Base-by-base conservation (phyloP, 1,140 invertebrate genomes). In the Hestina assimilis region DNA sequence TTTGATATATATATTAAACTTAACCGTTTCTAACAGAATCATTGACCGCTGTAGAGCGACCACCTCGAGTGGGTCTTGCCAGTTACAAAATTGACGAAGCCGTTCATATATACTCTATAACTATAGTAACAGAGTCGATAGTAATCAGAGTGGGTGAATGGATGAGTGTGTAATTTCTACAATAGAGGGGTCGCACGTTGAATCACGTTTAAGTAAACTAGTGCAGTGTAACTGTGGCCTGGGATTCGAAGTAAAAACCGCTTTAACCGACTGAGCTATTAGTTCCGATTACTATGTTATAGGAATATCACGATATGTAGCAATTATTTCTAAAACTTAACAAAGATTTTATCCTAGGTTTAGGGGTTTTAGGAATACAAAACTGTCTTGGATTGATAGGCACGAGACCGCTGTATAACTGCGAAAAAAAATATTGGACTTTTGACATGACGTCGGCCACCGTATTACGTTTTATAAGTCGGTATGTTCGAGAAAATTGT, bases 111-210 rank as follows among this genome's bases (percentile, higher is more conserved):
- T 19, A 4, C 40, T 41, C 40, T 62, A 62, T 38, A 2, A n/a
- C 28, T 8, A 29, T 17, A 12, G 28, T 6, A 17, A 35, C 41
- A 58, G 45, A 21, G 47, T 19, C 1, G 12, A 33, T 35, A 41
- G 48, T 60, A 12, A 33, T 15, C 15, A 47, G 43, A n/a, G 26
- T 23, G n/a, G 4, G 1, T 42, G n/a, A 9, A 43, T 24, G 20
- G 19, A 23, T 19, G 26, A 11, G 3, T 33, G 69, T 50, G 68
- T 53, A 52, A 48, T 50, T 26, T 65, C 63, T 50, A 79, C 79
- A 82, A 82, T 82, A 56, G 76, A 67, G 65, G 31, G 63, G 73
- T 82, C 79, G 52, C 79, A 79, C 79, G 59, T 73, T 73, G 66
- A 74, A 73, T 71, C 67, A 63, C 55, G 48, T 64, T 62, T 55